A percentile compares a stretch with the other conserved stretches of the same genome.
phyloP scores from a whole-genome alignment of 2,113 vertebrate genomes.

The Rhineura floridana region DNA sequence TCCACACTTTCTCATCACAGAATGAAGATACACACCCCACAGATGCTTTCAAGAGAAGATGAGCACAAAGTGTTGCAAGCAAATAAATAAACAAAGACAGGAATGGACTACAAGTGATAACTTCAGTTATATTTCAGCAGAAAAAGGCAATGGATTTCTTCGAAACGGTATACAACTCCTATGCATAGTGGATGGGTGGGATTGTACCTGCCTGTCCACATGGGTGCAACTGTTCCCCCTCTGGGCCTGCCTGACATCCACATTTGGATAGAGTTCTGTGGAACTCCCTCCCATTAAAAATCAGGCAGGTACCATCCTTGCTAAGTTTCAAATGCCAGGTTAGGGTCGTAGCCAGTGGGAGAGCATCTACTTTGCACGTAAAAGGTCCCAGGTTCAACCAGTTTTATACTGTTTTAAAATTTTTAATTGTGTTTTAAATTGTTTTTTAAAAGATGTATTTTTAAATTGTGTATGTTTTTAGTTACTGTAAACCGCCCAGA shows the following conservation, averaged over 20 bases:
- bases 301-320: no score
- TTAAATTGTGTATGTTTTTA: no score
- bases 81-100: neutral
- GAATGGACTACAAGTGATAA: neutral
- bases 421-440: no score
- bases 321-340: no score
- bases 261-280: neutral
- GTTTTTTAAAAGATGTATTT: no score
- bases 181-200: neutral
- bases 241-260: neutral
- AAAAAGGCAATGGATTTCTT: neutral
- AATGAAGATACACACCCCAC: accelerated
- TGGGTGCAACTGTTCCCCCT: neutral
- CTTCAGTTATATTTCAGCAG: neutral
- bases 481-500: no score
- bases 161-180: neutral
- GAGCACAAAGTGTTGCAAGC: neutral
- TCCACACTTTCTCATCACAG: neutral
- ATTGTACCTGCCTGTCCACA: neutral
- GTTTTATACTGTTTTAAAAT: no score
- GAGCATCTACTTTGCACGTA: no score
- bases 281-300: no score
- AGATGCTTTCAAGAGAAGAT: neutral
- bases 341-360: no score
- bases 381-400: no score